A percentile compares a stretch with the other conserved stretches of the same genome.
phyloP scores from a whole-genome alignment of 2,113 vertebrate genomes.

The Cercocebus atys region DNA sequence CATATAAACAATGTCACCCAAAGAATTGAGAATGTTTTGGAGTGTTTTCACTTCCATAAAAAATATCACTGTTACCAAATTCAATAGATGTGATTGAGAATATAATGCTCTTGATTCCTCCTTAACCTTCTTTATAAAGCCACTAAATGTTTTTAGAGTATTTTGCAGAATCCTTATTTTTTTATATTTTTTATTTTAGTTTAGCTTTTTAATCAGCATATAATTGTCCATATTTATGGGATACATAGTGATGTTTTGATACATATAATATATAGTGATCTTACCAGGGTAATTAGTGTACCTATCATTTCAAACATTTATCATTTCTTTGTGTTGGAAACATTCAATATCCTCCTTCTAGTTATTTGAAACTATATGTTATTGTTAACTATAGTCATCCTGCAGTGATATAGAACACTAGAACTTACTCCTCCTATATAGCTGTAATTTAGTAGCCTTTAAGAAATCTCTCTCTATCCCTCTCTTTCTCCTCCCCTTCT shows the following conservation, averaged over 20 bases:
- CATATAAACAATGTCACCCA: neutral
- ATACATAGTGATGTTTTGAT: neutral
- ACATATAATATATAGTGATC: neutral
- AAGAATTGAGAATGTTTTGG: neutral
- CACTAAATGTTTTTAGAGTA: neutral
- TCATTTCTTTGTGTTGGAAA: neutral
- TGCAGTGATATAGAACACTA: neutral
- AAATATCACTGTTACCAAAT: neutral
- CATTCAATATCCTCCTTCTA: neutral
- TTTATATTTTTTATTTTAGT: neutral
- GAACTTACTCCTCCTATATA: neutral
- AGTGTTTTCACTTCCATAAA: neutral
- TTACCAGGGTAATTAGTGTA: neutral
- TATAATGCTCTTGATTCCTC: neutral
- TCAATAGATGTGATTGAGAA: neutral
- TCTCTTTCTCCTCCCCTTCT: neutral
- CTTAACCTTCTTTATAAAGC: neutral
- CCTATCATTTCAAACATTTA: neutral
- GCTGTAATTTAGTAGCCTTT: neutral
- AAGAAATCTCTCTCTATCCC: neutral
- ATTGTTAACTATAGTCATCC: neutral
- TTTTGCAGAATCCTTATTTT: neutral
- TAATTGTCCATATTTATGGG: neutral
- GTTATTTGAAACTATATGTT: neutral
- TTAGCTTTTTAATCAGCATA: too few relatives aligned